These are phyloP conservation scores for Acipenser ruthenus DNA, from an alignment of 2,797 vertebrate genomes.

Conservation along the genomic window DNA sequence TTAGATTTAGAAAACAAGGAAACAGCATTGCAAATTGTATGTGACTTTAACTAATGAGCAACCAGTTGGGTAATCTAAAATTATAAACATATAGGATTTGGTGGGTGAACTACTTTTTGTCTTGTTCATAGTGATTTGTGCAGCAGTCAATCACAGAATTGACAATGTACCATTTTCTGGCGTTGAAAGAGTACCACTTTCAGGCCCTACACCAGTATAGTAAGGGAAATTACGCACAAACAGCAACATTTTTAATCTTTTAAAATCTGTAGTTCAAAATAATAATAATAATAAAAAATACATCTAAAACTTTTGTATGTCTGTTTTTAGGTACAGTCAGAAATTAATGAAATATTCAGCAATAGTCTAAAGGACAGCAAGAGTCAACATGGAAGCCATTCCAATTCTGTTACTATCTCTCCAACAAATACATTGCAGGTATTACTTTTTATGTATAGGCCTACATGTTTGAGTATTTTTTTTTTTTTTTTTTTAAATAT, in stretches of 20 bases:
- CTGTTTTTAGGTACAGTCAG: conserved; percentile 45
- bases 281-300: neutral
- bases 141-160: no score
- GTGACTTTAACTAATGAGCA: no score
- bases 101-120: no score
- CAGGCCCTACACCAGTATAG: neutral
- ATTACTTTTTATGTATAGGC: conserved; percentile 18
- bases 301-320: neutral
- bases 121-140: no score
- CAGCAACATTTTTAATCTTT: neutral
- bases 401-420: conserved; percentile 23
- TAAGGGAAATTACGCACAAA: neutral
- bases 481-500: no score
- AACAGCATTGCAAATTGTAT: no score
- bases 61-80: no score
- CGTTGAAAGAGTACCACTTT: no score
- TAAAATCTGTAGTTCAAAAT: neutral
- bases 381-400: conserved; percentile 26
- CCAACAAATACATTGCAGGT: conserved; percentile 28
- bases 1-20: no score
- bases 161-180: no score
- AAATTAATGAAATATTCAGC: conserved; percentile 46
- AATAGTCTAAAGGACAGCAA: conserved; percentile 38
- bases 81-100: no score
- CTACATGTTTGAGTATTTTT: no score